Percentiles rank a stretch among this genome's conserved stretches.
Conservation (phyloP, 2,113 vertebrate species). For the Saccopteryx bilineata region DNA sequence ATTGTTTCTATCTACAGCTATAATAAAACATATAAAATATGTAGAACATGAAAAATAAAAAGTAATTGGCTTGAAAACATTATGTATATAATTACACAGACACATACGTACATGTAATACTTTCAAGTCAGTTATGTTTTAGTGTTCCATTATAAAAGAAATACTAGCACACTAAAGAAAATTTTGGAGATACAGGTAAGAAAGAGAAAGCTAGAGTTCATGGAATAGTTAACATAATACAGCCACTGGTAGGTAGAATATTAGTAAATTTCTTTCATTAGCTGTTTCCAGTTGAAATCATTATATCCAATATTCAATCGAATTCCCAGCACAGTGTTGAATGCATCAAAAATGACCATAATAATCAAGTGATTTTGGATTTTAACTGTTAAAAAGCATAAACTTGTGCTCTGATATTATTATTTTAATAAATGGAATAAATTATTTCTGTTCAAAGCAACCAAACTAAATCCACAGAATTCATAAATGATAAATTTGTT, state of each 20-base stretch:
- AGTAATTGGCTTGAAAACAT: background rate
- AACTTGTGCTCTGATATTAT: background rate
- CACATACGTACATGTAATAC: background rate
- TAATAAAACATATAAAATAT: background rate
- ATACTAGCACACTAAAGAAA: background rate
- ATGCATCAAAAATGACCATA: background rate
- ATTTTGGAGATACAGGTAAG: background rate
- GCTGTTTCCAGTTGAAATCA: background rate
- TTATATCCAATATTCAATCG: background rate
- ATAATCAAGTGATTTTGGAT: background rate
- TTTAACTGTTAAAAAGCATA: background rate
- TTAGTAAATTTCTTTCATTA: constrained; percentile 11
- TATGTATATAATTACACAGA: background rate
- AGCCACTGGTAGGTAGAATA: background rate
- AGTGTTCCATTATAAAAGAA: constrained; percentile 16
- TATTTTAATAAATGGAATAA: background rate
- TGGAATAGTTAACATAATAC: background rate
- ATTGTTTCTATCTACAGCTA: background rate
- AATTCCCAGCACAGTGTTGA: background rate
- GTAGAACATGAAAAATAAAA: background rate
- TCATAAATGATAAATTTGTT: background rate
- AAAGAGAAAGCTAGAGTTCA: background rate
- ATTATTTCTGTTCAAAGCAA: constrained; percentile 41
- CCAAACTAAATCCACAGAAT: background rate
- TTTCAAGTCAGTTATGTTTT: constrained; percentile 41